Evolutionary conservation across 1,140 invertebrate genomes (phyloP).

Genomic region (Apis dorsata): DNA sequence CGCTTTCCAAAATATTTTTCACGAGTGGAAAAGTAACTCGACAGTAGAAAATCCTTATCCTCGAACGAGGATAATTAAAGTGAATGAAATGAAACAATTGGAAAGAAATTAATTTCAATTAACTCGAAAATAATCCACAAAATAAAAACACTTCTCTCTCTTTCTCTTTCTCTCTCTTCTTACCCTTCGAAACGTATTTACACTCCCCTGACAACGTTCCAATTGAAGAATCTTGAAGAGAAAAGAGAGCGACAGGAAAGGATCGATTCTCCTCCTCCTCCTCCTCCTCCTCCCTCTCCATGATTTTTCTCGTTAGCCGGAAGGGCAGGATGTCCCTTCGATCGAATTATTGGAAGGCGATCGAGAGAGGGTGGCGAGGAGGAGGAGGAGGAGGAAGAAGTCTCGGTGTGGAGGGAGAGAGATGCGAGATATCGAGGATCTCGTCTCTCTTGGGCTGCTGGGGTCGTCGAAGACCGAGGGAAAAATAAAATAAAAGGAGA

Average conservation of each 20-base stretch:
- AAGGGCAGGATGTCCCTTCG: conserved; percentile 21
- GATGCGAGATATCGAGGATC: conserved; percentile 13
- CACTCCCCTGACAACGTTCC: no score
- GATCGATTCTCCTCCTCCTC: neutral
- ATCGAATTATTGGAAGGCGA: conserved; percentile 20
- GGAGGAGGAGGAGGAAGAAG: neutral
- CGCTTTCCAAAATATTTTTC: no score
- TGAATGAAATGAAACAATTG: no score
- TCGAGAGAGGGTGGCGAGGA: neutral
- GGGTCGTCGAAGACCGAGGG: conserved; percentile 12
- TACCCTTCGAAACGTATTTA: no score
- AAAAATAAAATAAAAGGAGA: conserved; percentile 1
- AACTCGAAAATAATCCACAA: no score
- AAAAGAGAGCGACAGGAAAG: conserved; percentile 8
- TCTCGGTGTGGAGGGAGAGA: neutral
- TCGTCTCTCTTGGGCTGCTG: neutral
- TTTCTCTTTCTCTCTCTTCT: no score
- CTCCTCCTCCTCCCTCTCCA: neutral
- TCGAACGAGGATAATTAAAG: no score
- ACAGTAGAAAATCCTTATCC: no score
- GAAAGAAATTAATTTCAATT: no score
- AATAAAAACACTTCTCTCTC: no score
- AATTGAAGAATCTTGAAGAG: neutral
- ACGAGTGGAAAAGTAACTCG: no score
- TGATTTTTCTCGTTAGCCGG: conserved; percentile 34